Evolutionary conservation across 2,888 invertebrate species (phyloP).

Genomic region (Anagyrus pseudococci): DNA sequence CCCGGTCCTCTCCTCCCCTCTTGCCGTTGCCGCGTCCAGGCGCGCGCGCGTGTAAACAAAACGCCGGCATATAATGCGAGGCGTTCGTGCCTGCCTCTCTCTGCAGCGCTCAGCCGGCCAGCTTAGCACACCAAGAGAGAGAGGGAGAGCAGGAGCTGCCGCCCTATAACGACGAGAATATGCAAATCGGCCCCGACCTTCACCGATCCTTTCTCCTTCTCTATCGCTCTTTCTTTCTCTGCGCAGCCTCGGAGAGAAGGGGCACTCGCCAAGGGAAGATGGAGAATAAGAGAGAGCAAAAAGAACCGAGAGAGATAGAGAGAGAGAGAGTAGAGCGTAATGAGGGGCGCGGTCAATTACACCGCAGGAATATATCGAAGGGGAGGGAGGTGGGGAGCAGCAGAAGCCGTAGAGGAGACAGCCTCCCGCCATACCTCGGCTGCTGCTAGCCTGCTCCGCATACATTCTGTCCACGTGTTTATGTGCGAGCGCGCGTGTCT

Average conservation of each 20-base stretch:
- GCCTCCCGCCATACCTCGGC: background rate
- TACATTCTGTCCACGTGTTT: background rate
- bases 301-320: slow-evolving; percentile 8
- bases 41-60: slow-evolving; percentile 14
- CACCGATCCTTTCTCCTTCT: background rate
- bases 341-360: slow-evolving; percentile 33
- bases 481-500: background rate
- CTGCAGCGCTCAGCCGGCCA: background rate
- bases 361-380: slow-evolving; percentile 16
- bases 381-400: background rate
- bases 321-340: slow-evolving; percentile 26
- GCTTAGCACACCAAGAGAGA: too few relatives aligned
- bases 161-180: slow-evolving; percentile 19
- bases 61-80: background rate
- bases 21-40: too few relatives aligned
- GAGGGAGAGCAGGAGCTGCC: too few relatives aligned
- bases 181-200: slow-evolving; percentile 27
- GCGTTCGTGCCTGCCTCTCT: slow-evolving; percentile 5
- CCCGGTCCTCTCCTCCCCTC: background rate
- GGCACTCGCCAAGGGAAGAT: background rate
- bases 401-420: background rate
- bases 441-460: background rate
- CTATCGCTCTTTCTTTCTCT: too few relatives aligned
- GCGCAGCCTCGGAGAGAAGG: background rate
- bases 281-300: slow-evolving; percentile 7